Conservation (phyloP, 1,140 invertebrate species). For the Bombus soroeensis region DNA sequence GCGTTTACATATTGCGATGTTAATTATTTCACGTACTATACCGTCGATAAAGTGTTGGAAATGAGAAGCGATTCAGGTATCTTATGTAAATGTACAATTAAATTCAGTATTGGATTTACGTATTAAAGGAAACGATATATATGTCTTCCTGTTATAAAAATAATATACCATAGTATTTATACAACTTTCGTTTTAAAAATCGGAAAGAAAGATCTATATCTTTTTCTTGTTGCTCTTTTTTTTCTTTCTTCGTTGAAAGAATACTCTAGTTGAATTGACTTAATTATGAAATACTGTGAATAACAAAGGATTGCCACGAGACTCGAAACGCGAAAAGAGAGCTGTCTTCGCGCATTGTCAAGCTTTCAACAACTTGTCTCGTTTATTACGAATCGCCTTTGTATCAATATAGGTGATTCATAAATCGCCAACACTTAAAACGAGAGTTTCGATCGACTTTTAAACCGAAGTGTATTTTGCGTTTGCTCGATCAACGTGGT, state of each 20-base stretch:
- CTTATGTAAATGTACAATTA: neutral
- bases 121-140: too few species aligned
- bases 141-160: neutral
- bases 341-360: too few species aligned
- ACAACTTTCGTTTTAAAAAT: neutral
- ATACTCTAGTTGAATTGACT: too few species aligned
- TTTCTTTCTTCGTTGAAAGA: neutral
- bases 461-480: neutral
- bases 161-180: conserved; percentile 12
- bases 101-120: neutral
- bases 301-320: neutral
- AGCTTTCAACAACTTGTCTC: neutral
- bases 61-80: neutral
- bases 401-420: neutral
- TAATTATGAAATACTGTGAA: neutral
- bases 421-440: neutral
- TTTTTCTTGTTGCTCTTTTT: neutral
- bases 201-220: neutral
- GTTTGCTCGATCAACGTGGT: neutral
- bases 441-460: neutral
- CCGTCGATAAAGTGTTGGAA: neutral
- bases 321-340: neutral
- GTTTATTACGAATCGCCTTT: neutral
- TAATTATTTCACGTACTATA: neutral
- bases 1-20: neutral